Percentiles rank a stretch among this genome's conserved stretches.
Evolutionary conservation across 2,888 invertebrate genomes (phyloP).

Genomic region (Griposia aprilina): DNA sequence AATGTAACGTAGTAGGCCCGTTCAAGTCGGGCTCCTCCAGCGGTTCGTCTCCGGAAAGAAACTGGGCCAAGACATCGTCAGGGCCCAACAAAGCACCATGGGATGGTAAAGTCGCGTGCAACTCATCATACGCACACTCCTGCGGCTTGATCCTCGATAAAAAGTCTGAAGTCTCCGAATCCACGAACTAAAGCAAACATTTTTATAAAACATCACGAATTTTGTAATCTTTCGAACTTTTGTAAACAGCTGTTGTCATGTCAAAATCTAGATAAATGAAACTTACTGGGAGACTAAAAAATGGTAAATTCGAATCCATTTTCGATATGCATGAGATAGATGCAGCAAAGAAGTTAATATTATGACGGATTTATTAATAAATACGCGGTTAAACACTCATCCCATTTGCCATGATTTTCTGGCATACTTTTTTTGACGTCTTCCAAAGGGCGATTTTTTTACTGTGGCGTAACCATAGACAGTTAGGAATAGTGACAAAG

Average conservation of each 20-base stretch:
- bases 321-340: slow-evolving; percentile 49
- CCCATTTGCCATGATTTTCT: slow-evolving; percentile 10
- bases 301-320: slow-evolving; percentile 84
- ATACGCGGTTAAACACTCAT: not conserved
- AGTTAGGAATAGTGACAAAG: not conserved
- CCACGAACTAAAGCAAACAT: slow-evolving; percentile 78
- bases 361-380: slow-evolving; percentile 17
- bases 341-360: slow-evolving; percentile 3
- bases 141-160: slow-evolving; percentile 73
- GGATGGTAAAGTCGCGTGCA: slow-evolving; percentile 76
- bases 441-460: not conserved
- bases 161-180: slow-evolving; percentile 78
- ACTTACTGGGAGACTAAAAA: slow-evolving; percentile 86
- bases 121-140: slow-evolving; percentile 78
- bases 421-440: slow-evolving; percentile 13
- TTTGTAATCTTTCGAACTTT: not conserved
- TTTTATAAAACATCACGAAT: slow-evolving; percentile 11
- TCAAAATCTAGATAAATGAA: not conserved
- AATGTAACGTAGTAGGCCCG: slow-evolving; percentile 85
- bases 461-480: not conserved
- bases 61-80: slow-evolving; percentile 86
- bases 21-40: slow-evolving; percentile 86
- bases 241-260: slow-evolving; percentile 31
- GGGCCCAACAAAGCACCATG: slow-evolving; percentile 77
- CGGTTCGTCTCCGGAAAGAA: slow-evolving; percentile 84